Conservation (phyloP, 2,797 vertebrate species). For the Liasis olivaceus region DNA sequence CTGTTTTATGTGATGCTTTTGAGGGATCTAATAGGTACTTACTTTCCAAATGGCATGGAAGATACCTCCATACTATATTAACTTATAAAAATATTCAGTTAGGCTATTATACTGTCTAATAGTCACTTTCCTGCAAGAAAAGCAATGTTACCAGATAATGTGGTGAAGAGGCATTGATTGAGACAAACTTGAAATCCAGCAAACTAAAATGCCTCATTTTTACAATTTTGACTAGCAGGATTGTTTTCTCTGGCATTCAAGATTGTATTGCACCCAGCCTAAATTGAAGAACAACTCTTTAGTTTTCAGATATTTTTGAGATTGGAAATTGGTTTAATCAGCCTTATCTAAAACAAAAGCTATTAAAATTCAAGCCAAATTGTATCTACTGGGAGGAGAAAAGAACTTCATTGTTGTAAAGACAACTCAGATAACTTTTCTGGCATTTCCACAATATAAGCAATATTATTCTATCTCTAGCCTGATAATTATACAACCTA, state of each 20-base stretch:
- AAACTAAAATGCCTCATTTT: neutral
- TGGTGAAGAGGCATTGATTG: neutral
- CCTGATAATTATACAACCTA: slow-evolving; percentile 31
- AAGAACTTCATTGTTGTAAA: slow-evolving; percentile 43
- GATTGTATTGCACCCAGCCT: slow-evolving; percentile 59
- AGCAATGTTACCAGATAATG: neutral
- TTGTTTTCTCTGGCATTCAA: neutral
- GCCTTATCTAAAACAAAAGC: slow-evolving; percentile 48
- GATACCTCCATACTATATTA: neutral
- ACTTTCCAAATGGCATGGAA: neutral
- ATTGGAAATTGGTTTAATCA: slow-evolving; percentile 54
- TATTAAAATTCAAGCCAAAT: slow-evolving; percentile 50
- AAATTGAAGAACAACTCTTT: slow-evolving; percentile 52
- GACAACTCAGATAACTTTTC: slow-evolving; percentile 37
- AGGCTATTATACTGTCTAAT: fast-evolving
- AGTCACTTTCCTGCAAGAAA: neutral
- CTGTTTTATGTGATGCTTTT: neutral
- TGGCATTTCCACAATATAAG: slow-evolving; percentile 45
- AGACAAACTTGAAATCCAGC: neutral
- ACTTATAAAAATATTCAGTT: neutral
- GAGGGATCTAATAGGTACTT: neutral
- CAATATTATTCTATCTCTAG: slow-evolving; percentile 36
- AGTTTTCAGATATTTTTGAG: slow-evolving; percentile 52
- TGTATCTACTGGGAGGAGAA: slow-evolving; percentile 35
- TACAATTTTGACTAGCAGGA: neutral